Base-by-base conservation (phyloP, 1,140 invertebrate species). In the Drosophila nikananu region DNA sequence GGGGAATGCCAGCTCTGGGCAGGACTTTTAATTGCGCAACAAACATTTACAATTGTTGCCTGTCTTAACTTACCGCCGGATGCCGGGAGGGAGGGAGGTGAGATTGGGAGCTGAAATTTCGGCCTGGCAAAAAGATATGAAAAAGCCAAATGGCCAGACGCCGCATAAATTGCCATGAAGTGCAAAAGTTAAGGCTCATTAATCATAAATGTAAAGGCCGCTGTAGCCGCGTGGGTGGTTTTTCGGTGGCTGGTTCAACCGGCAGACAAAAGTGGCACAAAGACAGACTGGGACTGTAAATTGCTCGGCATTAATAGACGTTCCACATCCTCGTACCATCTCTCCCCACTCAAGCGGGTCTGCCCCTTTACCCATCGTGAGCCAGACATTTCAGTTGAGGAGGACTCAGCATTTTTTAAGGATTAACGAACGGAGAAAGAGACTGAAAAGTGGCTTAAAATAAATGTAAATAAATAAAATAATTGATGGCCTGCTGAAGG, bases 181-280 rank as follows among this genome's bases (percentile, higher is more conserved):
- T 87, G 84, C 84, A 87, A 87, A 89, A 87, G 84, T 87, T 87
- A 89, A 89, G 86, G 86, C 86, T 89, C 84, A 89, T 87, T 87
- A 87, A 87, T 87, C 84, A 87, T 87, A 89, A 87, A 89, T 87
- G 62, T 79, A 68, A 78, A 83, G 65, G 81, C 80, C 71, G 67
- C 67, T 39, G 52, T 37, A 37, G 70, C 58, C 30, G 51, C 21
- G 61, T 76, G 72, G 73, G 62, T 67, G 41, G 54, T 12, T 42
- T 42, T 41, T 46, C 60, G 15, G 48, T 44, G 72, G 39, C 37
- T 75, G 80, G 51, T 66, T 86, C 58, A 86, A 66, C 64, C 61
- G 54, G 77, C 74, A 21, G 35, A 67, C 41, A 51, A 75, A 63
- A 35, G 52, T 30, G 54, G 48, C 54, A 57, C 77, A 79, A 81